Base-by-base conservation (phyloP, 1,140 invertebrate genomes). In the Metaphire vulgaris region DNA sequence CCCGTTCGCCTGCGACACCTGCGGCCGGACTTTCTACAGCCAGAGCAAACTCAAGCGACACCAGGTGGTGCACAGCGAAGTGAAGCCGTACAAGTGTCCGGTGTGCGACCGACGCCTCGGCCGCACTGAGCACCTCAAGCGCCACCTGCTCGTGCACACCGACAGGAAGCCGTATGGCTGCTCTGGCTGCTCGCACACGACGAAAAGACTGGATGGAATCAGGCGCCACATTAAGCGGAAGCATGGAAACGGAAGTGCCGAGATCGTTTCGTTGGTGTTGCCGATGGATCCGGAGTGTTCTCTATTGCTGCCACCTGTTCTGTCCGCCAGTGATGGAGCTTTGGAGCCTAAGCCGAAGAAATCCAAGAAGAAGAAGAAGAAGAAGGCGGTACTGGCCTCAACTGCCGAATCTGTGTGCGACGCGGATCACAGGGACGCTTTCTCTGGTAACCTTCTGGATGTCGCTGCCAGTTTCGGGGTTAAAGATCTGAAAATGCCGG, bases 71-170 rank as follows among this genome's bases (percentile, higher is more conserved):
- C 76, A 77, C 65, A 76, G 32, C 26, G 76, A 71, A 1, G 31
- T 77, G 30, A 77, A 77, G 41, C 76, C 76, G 2, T 74, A 77
- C 65, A 75, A 75, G 56, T 77, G 76, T 77, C 72, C 72, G 16
- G 32, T 77, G 30, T 77, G 76, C 66, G 34, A 74, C 31, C 28
- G 31, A 66, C 56, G 32, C 21, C 21, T 77, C 1, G 72, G 72
- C 33, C 33, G 76, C 41, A 28, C 33, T 2, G 76, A 77, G 56
- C 76, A 77, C 66, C 73, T 77, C 12, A 77, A 77, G 29, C 56
- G 76, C 14, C 76, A 77, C 29, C 65, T 77, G 29, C 72, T 77
- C 16, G 65, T 67, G 1, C 76, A 77, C 33, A 73, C 76, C 15
- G 76, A 77, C 32, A 26, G 29, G 26, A 34, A 69, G 33, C 76